Base-by-base conservation (phyloP, 2,113 vertebrate genomes). In the Syrmaticus mikado region DNA sequence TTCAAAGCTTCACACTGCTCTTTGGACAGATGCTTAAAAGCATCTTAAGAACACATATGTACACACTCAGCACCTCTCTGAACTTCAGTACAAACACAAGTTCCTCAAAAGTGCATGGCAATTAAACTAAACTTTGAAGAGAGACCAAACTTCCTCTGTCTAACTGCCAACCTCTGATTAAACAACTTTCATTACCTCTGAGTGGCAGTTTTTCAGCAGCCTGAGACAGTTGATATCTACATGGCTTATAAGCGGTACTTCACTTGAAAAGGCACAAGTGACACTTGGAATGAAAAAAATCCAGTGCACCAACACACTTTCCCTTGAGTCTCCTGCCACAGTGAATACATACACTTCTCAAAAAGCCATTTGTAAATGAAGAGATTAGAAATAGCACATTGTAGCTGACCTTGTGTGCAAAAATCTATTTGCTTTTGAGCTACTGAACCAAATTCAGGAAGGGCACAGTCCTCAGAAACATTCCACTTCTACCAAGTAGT, bases 221-320 rank as follows among this genome's bases (percentile, higher is more conserved):
- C 78, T 22, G 64, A 61, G 57, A 88, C 34, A 65, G 67, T 87
- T 53, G 32, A 2, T 55, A 73, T 36, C 89, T 80, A 19, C 12
- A 0, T 1, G 50, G 84, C 62, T 93, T 96, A 94, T 85, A 89
- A 70, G 78, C 85, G 89, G 82, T 8, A 41, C 36, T 76, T 34
- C 77, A 86, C 81, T 84, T 53, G 48, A 92, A 89, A 88, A 93
- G 91, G 91, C 72, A 84, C 67, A 82, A 96, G 94, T 71, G 71
- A 79, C 78, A 66, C 84, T 77, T 66, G 92, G 94, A 94, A 96
- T 91, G 92, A 85, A 94, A 96, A 95, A 92, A 89, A 89, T 96
- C 75, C 82, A 52, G 28, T 1, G 41, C 62, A 30, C 62, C 77
- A 43, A 62, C 62, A 58, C 43, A 17, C 89, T 87, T 18, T 53